Percentiles rank a stretch among this genome's conserved stretches.
phyloP scores from a whole-genome alignment of 2,797 vertebrate species.

The Hippocampus kuda region DNA sequence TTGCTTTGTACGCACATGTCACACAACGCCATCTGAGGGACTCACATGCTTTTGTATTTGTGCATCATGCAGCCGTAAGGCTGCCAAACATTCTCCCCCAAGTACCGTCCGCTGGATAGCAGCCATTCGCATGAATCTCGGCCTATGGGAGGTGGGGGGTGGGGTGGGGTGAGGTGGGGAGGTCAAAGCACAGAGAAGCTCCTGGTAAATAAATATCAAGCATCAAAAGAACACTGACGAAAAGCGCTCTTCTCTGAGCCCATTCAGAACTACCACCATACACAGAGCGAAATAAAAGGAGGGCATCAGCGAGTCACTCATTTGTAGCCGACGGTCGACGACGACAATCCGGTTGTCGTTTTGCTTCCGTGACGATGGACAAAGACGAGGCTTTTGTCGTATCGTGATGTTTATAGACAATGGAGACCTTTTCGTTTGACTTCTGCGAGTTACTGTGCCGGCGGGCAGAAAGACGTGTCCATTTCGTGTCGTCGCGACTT shows the following conservation, averaged over 20 bases:
- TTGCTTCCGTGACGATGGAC: too few species aligned
- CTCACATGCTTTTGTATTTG: slow-evolving; percentile 90
- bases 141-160: slow-evolving; percentile 54
- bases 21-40: slow-evolving; percentile 7
- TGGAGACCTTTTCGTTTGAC: too few species aligned
- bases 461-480: slow-evolving; percentile 6
- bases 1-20: background rate
- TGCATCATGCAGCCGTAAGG: slow-evolving; percentile 99
- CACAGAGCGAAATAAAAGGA: slow-evolving; percentile 9
- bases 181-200: slow-evolving; percentile 31
- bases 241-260: slow-evolving; percentile 2
- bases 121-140: slow-evolving; percentile 91
- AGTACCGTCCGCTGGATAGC: slow-evolving; percentile 88
- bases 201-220: slow-evolving; percentile 14
- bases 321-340: too few species aligned
- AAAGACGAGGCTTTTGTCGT: too few species aligned
- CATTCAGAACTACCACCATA: slow-evolving; percentile 32
- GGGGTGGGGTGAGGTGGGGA: slow-evolving; percentile 9
- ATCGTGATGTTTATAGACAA: too few species aligned
- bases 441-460: too few species aligned
- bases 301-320: too few species aligned
- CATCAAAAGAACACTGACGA: slow-evolving; percentile 4
- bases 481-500: slow-evolving; percentile 20
- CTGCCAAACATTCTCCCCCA: slow-evolving; percentile 94
- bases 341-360: too few species aligned